These are phyloP conservation scores for Proteles cristata DNA, from an alignment of 2,113 vertebrate genomes.

Conservation along the genomic window DNA sequence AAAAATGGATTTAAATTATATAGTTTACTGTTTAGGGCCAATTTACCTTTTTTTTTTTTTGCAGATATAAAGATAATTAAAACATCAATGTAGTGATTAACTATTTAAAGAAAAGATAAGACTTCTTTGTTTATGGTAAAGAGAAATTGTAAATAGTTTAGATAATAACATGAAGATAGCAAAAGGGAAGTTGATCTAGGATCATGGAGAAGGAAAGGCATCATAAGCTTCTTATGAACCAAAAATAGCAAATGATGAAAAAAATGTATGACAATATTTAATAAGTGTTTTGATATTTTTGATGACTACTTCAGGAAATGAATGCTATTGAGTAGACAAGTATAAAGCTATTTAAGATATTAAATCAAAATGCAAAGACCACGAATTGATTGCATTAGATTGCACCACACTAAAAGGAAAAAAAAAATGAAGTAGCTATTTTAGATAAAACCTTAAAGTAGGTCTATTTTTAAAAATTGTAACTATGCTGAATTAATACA, in stretches of 20 bases:
- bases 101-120: neutral
- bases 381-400: neutral
- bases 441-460: neutral
- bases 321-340: neutral
- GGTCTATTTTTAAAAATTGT: neutral
- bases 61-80: constrained; percentile 7
- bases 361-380: neutral
- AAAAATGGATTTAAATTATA: neutral
- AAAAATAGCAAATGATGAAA: neutral
- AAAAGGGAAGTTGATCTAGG: neutral
- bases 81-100: neutral
- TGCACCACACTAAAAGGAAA: neutral
- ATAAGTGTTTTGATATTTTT: neutral
- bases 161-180: neutral
- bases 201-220: neutral
- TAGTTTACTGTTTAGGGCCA: neutral
- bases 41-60: neutral
- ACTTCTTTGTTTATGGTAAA: constrained; percentile 8
- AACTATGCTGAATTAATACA: neutral
- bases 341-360: neutral
- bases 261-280: neutral
- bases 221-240: neutral
- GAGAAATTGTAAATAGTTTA: constrained; percentile 24
- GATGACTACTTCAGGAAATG: constrained; percentile 2
- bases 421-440: neutral